phyloP scores from a whole-genome alignment of 2,888 invertebrate genomes.

The Ypsolopha sequella region DNA sequence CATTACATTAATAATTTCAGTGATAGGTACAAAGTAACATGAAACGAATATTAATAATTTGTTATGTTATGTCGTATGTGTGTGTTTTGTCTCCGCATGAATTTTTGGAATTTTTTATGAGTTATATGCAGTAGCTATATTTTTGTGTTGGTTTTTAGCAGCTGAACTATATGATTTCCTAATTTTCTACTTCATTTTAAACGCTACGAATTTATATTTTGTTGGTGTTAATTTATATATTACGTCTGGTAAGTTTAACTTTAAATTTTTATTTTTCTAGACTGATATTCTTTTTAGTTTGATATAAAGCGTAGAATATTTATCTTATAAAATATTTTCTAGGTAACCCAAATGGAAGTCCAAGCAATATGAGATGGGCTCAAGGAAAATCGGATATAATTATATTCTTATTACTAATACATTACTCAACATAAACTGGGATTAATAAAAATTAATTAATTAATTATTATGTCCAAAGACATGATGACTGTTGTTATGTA shows the following conservation, averaged over 20 bases:
- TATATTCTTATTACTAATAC: conserved; percentile 38
- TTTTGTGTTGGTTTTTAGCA: conserved; percentile 5
- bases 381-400: conserved; percentile 44
- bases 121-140: conserved; percentile 15
- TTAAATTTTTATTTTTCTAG: conserved; percentile 19
- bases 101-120: conserved; percentile 10
- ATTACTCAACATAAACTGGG: conserved; percentile 21
- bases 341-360: conserved; percentile 69
- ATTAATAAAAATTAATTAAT: conserved; percentile 18
- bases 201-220: conserved; percentile 36
- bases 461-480: conserved; percentile 37
- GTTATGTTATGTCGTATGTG: conserved; percentile 7
- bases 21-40: conserved; percentile 2
- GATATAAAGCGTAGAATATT: conserved; percentile 23
- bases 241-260: conserved; percentile 45
- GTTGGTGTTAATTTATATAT: conserved; percentile 56
- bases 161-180: not conserved
- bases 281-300: conserved; percentile 10
- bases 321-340: conserved; percentile 58
- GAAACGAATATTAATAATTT: not conserved
- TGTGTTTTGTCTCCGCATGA: conserved; percentile 7
- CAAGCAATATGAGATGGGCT: conserved; percentile 55
- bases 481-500: conserved; percentile 51
- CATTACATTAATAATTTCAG: conserved; percentile 13
- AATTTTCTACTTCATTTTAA: conserved; percentile 4